Evolutionary conservation across 2,888 invertebrate species (phyloP).

Genomic region (Athetis lepigone): DNA sequence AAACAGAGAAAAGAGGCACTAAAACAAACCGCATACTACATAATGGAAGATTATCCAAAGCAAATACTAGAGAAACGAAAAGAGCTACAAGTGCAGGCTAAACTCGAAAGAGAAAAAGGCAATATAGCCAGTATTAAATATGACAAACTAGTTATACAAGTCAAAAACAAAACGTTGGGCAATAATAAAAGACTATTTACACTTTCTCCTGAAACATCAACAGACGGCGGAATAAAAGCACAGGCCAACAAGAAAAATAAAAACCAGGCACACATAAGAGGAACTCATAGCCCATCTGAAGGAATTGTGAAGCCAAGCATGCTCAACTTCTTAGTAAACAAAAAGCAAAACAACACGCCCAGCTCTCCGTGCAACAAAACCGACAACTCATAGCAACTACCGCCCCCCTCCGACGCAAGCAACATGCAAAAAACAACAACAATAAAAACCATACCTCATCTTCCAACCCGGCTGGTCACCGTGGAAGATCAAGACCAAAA

Average conservation of each 20-base stretch:
- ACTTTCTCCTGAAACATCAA: background rate
- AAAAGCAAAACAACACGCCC: slow-evolving; percentile 36
- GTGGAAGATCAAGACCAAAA: too few relatives aligned
- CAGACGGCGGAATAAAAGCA: slow-evolving; percentile 28
- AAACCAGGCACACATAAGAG: background rate
- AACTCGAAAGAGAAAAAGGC: background rate
- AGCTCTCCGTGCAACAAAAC: background rate
- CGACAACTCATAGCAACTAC: slow-evolving; percentile 37
- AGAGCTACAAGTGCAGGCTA: slow-evolving; percentile 7
- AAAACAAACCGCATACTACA: background rate
- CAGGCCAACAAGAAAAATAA: too few relatives aligned
- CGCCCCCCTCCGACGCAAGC: slow-evolving; percentile 10
- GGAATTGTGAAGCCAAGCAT: slow-evolving; percentile 53
- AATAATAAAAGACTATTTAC: background rate
- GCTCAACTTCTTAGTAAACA: slow-evolving; percentile 46
- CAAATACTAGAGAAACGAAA: background rate
- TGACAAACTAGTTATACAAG: background rate
- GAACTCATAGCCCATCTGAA: slow-evolving; percentile 49
- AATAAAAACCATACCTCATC: slow-evolving; percentile 26
- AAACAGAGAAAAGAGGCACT: slow-evolving; percentile 1
- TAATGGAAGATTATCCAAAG: background rate
- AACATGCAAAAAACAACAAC: slow-evolving; percentile 1
- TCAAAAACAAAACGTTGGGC: background rate
- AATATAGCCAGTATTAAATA: background rate
- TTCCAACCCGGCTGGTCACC: too few relatives aligned